phyloP scores from a whole-genome alignment of 2,113 vertebrate species.

The Rattus norvegicus region GRCr8 NC_086039.1:34928001-34928500 shows the following conservation, averaged over 20 bases:
- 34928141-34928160: not conserved
- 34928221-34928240: not conserved
- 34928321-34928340: not conserved
- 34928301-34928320: not conserved
- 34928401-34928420: not conserved
- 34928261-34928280: not conserved
- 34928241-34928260: not conserved
- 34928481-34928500: not conserved
- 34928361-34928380: not conserved
- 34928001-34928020: not conserved
- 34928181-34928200: not conserved
- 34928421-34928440: not conserved
- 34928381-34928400: not conserved
- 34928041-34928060: not conserved
- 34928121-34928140: not conserved
- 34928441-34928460: not conserved
- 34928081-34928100: too few relatives aligned
- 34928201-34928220: not conserved
- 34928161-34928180: not conserved
- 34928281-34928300: not conserved
- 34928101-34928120: not conserved
- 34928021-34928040: not conserved
- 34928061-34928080: not conserved
- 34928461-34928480: not conserved
- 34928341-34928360: not conserved